A percentile compares a stretch with the other conserved stretches of the same genome.
These are phyloP conservation scores for Helleia helle DNA, from an alignment of 2,888 invertebrate species.

Conservation along the genomic window DNA sequence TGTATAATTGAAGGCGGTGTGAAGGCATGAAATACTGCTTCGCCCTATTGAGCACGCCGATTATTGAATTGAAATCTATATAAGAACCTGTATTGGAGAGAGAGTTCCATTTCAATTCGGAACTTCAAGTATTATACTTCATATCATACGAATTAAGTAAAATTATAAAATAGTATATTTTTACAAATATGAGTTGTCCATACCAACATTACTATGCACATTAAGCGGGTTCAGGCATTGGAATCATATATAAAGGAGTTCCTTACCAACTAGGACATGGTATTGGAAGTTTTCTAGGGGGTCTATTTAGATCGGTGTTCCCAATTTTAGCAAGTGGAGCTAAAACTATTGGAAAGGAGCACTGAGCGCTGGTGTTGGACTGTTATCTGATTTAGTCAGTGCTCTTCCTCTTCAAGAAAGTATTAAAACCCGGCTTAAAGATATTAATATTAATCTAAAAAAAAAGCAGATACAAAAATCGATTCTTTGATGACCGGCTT, in stretches of 20 bases:
- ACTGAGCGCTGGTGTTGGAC: constrained; percentile 45
- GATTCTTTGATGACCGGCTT: constrained; percentile 22
- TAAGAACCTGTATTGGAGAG: constrained; percentile 27
- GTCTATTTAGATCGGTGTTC: no score
- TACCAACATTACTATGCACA: constrained; percentile 23
- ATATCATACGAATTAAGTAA: no score
- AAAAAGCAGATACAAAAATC: constrained; percentile 21
- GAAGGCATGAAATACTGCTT: no score
- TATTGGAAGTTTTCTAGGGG: no score
- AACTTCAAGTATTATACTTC: constrained; percentile 25
- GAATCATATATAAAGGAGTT: no score
- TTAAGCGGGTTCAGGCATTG: constrained; percentile 13
- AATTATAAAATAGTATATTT: constrained; percentile 19
- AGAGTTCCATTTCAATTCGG: constrained; percentile 27
- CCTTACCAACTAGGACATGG: no score
- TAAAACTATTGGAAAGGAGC: constrained; percentile 10
- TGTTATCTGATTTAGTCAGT: constrained; percentile 26
- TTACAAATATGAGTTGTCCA: constrained; percentile 17
- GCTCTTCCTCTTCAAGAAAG: constrained; percentile 16
- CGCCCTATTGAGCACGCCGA: no score
- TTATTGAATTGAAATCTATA: no score
- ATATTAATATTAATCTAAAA: constrained; percentile 20
- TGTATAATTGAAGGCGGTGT: no score
- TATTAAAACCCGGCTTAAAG: constrained; percentile 16
- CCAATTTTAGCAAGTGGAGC: no score